These are phyloP conservation scores for Chrysolina americana DNA, from an alignment of 2,888 invertebrate genomes.

Conservation along the genomic window DNA sequence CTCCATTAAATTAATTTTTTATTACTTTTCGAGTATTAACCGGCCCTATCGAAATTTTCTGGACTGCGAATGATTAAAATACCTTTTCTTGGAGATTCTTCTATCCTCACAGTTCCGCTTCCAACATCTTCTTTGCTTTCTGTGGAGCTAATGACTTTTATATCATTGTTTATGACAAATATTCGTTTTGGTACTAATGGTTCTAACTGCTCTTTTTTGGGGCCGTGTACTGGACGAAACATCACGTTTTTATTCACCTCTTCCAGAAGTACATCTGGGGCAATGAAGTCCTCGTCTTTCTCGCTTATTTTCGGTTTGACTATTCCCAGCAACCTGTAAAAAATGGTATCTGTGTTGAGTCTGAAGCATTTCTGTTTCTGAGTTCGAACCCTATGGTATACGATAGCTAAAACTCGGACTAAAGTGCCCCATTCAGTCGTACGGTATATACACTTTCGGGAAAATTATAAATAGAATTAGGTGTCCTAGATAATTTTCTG, in stretches of 20 bases:
- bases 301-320: slow-evolving; percentile 65
- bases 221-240: slow-evolving; percentile 70
- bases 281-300: slow-evolving; percentile 74
- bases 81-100: slow-evolving; percentile 53
- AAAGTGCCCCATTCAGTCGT: no score
- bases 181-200: slow-evolving; percentile 77
- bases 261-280: slow-evolving; percentile 81
- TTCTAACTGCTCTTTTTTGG: slow-evolving; percentile 68
- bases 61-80: background rate
- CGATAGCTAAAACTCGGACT: no score
- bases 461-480: no score
- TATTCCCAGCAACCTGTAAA: slow-evolving; percentile 73
- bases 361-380: background rate
- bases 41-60: background rate
- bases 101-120: slow-evolving; percentile 50
- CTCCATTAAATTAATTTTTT: no score
- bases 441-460: no score
- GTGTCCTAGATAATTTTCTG: no score
- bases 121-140: slow-evolving; percentile 68
- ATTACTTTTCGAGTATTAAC: no score
- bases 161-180: slow-evolving; percentile 81
- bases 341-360: slow-evolving; percentile 3
- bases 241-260: slow-evolving; percentile 76
- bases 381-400: no score
- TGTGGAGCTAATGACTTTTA: slow-evolving; percentile 77